A percentile compares a stretch with the other conserved stretches of the same genome.
These are phyloP conservation scores for Gymnoscelis rufifasciata DNA, from an alignment of 2,888 invertebrate genomes.

Conservation along the genomic window DNA sequence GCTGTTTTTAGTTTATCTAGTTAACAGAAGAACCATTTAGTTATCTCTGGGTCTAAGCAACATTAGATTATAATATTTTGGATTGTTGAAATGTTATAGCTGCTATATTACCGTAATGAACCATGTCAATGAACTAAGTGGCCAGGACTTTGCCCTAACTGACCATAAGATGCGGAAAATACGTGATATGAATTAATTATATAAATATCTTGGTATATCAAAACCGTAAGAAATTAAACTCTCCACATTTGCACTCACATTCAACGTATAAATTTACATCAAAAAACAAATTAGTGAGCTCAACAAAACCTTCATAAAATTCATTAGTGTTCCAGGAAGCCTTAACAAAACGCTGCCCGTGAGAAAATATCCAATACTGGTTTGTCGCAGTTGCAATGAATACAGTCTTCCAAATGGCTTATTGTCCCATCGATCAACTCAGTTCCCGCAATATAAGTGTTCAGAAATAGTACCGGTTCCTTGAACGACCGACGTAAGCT, in stretches of 20 bases:
- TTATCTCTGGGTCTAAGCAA: no score
- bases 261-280: neutral
- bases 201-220: conserved; percentile 3
- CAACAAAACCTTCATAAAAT: conserved; percentile 31
- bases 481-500: conserved; percentile 12
- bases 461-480: conserved; percentile 24
- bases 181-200: conserved; percentile 23
- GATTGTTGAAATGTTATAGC: no score
- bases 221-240: neutral
- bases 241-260: neutral
- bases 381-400: conserved; percentile 23
- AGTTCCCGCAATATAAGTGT: conserved; percentile 24
- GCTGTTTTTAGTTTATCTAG: no score
- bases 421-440: conserved; percentile 31
- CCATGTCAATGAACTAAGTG: conserved; percentile 26
- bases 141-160: conserved; percentile 25
- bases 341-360: conserved; percentile 38
- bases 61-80: no score
- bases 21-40: no score
- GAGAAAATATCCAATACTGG: conserved; percentile 37
- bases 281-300: conserved; percentile 31
- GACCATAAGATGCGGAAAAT: conserved; percentile 19
- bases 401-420: conserved; percentile 31
- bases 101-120: conserved; percentile 12
- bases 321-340: conserved; percentile 37